Evolutionary conservation across 2,888 invertebrate genomes (phyloP).

Genomic region (Tachina grossa): DNA sequence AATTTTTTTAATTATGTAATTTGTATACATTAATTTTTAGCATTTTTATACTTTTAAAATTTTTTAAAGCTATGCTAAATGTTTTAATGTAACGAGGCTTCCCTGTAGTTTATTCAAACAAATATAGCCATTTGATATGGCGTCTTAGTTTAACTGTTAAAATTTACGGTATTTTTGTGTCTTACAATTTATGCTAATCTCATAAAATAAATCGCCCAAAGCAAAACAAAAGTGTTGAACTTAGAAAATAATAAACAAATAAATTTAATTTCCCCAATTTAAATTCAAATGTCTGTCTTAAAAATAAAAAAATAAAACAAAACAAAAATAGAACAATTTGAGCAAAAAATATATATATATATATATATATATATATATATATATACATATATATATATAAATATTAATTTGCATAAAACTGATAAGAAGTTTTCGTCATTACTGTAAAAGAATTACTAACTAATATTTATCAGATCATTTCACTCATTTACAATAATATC

Average conservation of each 20-base stretch:
- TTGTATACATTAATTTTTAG: too few relatives aligned
- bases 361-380: too few relatives aligned
- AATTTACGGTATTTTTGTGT: not conserved
- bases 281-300: not conserved
- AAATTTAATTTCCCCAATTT: not conserved
- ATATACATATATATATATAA: not conserved
- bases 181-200: not conserved
- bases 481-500: too few relatives aligned
- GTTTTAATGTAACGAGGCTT: too few relatives aligned
- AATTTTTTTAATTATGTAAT: too few relatives aligned
- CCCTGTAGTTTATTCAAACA: too few relatives aligned
- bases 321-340: not conserved
- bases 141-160: not conserved
- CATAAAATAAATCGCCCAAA: not conserved
- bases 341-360: not conserved
- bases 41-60: too few relatives aligned
- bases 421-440: slow-evolving; percentile 28
- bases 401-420: slow-evolving; percentile 43
- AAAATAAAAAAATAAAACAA: not conserved
- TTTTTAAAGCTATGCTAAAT: too few relatives aligned
- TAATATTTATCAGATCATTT: not conserved
- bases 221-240: not conserved
- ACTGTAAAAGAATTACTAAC: not conserved
- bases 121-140: too few relatives aligned
- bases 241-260: not conserved